Evolutionary conservation across 2,888 invertebrate genomes (phyloP).

Genomic region (Liposcelis brunnea): DNA sequence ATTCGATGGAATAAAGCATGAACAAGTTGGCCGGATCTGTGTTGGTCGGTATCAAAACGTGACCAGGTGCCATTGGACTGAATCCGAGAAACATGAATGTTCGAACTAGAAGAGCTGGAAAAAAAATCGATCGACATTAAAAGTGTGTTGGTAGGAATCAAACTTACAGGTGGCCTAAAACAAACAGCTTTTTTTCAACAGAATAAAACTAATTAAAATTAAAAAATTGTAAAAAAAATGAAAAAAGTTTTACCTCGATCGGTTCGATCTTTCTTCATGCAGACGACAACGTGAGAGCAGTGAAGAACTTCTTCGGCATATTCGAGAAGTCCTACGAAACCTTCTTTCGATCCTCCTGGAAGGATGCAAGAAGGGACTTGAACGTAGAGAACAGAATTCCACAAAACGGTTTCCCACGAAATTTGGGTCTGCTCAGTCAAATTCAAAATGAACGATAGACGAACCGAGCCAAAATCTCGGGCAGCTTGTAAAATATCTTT

Average conservation of each 20-base stretch:
- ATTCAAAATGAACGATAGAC: constrained; percentile 58
- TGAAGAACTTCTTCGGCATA: constrained; percentile 86
- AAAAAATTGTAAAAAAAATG: constrained; percentile 11
- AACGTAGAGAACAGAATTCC: constrained; percentile 66
- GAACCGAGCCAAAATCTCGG: constrained; percentile 47
- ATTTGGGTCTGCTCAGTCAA: constrained; percentile 61
- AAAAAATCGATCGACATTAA: constrained; percentile 17
- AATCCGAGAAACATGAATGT: constrained; percentile 98
- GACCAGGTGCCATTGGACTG: constrained; percentile 65
- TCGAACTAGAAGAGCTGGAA: constrained; percentile 68
- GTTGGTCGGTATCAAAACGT: constrained; percentile 52
- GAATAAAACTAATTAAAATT: too few relatives aligned
- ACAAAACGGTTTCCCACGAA: constrained; percentile 71
- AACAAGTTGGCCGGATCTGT: constrained; percentile 43
- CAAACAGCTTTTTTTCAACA: not conserved
- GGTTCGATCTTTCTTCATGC: constrained; percentile 63
- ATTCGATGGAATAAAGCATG: constrained; percentile 38
- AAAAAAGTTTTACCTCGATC: constrained; percentile 43
- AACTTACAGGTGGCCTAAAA: too few relatives aligned
- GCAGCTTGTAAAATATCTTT: constrained; percentile 41
- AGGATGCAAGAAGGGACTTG: constrained; percentile 73
- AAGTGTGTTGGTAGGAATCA: not conserved
- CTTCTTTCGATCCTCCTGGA: constrained; percentile 86
- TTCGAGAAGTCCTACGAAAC: constrained; percentile 84
- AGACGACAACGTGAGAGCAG: constrained; percentile 61